A percentile compares a stretch with the other conserved stretches of the same genome.
Evolutionary conservation across 2,888 invertebrate species (phyloP).

Genomic region (Fragum sueziense): DNA sequence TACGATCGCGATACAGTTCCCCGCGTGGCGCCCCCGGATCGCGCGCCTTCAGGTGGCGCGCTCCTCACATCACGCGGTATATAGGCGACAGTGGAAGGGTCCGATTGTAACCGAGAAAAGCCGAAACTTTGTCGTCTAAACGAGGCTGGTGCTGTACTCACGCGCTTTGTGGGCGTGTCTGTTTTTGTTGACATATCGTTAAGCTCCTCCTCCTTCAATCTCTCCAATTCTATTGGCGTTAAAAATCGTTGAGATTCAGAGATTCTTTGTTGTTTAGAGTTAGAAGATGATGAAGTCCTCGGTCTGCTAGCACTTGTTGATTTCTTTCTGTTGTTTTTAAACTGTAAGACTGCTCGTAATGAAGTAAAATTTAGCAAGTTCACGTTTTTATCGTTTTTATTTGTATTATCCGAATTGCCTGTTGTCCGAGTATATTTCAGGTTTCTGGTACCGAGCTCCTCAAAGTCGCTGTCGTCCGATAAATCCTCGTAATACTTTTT

Average conservation of each 20-base stretch:
- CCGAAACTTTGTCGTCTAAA: not conserved
- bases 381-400: not conserved
- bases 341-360: slow-evolving; percentile 3
- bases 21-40: slow-evolving; percentile 5
- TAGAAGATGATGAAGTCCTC: not conserved
- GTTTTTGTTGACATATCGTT: not conserved
- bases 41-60: slow-evolving; percentile 6
- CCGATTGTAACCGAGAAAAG: not conserved
- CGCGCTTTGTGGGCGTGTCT: not conserved
- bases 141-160: not conserved
- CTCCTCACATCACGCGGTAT: slow-evolving; percentile 28
- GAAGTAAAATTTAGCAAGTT: not conserved
- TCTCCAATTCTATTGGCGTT: not conserved
- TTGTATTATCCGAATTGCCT: not conserved
- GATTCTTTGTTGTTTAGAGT: not conserved
- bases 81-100: not conserved
- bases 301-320: not conserved
- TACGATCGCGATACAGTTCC: slow-evolving; percentile 31
- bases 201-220: not conserved
- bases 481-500: slow-evolving; percentile 39
- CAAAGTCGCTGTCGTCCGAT: slow-evolving; percentile 11
- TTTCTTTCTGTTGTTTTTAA: not conserved
- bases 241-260: slow-evolving; percentile 5
- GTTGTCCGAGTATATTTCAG: not conserved
- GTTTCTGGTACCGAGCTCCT: not conserved